These are phyloP conservation scores for Astur gentilis DNA, from an alignment of 2,113 vertebrate species.

Conservation along the genomic window DNA sequence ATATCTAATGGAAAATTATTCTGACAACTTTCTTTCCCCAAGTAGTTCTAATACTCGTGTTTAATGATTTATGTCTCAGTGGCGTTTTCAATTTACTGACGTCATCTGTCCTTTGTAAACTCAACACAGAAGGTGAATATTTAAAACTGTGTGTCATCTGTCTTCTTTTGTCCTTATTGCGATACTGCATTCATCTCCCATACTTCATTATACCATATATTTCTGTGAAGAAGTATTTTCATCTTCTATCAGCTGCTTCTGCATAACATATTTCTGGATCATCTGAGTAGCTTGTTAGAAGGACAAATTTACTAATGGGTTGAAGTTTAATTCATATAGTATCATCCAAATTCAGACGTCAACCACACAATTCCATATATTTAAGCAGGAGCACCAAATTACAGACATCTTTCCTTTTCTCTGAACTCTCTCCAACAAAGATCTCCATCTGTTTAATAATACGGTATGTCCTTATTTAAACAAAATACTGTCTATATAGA, in stretches of 20 bases:
- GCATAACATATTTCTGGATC: conserved; percentile 5
- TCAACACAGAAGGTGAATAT: not conserved
- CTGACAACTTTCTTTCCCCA: not conserved
- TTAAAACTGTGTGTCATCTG: conserved; percentile 2
- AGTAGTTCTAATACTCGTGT: not conserved
- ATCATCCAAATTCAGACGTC: not conserved
- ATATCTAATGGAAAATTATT: conserved; percentile 12
- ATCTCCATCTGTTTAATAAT: not conserved
- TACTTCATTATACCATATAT: not conserved
- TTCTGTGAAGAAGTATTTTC: not conserved
- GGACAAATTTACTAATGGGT: conserved; percentile 23
- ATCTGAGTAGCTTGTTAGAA: conserved; percentile 5
- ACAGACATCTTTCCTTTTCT: not conserved
- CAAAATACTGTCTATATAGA: not conserved
- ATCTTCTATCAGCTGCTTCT: conserved; percentile 15
- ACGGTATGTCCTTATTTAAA: conserved; percentile 8
- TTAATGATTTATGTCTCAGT: not conserved
- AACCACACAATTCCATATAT: not conserved
- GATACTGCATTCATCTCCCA: not conserved
- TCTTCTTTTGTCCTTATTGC: not conserved
- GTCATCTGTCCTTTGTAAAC: conserved; percentile 4
- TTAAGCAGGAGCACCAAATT: not conserved
- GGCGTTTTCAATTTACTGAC: conserved; percentile 1
- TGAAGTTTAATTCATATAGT: not conserved
- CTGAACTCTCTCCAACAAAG: conserved; percentile 3